Evolutionary conservation across 2,888 invertebrate genomes (phyloP).

Genomic region (Belgica antarctica): DNA sequence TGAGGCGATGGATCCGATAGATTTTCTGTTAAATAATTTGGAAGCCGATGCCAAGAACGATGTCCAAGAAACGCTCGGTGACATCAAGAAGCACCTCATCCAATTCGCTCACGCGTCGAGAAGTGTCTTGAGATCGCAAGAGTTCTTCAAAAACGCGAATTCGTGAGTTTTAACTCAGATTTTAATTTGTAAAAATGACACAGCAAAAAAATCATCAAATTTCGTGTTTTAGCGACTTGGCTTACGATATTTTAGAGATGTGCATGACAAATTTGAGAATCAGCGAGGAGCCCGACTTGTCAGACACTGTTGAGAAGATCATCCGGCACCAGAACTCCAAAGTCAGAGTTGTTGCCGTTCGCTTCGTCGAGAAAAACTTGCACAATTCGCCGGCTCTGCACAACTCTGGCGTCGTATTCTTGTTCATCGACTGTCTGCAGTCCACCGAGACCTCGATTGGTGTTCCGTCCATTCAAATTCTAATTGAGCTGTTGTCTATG

Average conservation of each 20-base stretch:
- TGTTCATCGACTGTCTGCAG: slow-evolving; percentile 50
- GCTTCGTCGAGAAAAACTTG: slow-evolving; percentile 42
- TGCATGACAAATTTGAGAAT: slow-evolving; percentile 64
- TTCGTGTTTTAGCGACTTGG: slow-evolving; percentile 56
- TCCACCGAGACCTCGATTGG: slow-evolving; percentile 49
- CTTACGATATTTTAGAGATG: slow-evolving; percentile 64
- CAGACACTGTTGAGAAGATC: slow-evolving; percentile 61
- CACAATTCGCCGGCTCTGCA: not conserved
- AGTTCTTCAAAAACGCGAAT: slow-evolving; percentile 10
- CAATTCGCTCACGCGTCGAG: slow-evolving; percentile 2
- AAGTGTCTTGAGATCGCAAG: not conserved
- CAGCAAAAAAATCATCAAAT: slow-evolving; percentile 24
- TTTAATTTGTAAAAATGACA: too few species aligned
- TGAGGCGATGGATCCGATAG: not conserved
- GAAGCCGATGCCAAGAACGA: not conserved
- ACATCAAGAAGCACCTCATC: not conserved
- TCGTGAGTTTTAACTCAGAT: not conserved
- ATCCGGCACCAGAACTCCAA: slow-evolving; percentile 63
- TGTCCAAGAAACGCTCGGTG: not conserved
- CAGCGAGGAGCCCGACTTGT: slow-evolving; percentile 62
- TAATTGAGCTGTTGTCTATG: slow-evolving; percentile 47
- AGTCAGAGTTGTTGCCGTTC: slow-evolving; percentile 63
- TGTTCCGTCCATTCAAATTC: slow-evolving; percentile 48
- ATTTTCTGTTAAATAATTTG: not conserved
- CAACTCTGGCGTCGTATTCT: not conserved